Evolutionary conservation across 2,113 vertebrate genomes (phyloP), one percentile per base, ranked within the genome.

Genomic region (Hippocampus zosterae): DNA sequence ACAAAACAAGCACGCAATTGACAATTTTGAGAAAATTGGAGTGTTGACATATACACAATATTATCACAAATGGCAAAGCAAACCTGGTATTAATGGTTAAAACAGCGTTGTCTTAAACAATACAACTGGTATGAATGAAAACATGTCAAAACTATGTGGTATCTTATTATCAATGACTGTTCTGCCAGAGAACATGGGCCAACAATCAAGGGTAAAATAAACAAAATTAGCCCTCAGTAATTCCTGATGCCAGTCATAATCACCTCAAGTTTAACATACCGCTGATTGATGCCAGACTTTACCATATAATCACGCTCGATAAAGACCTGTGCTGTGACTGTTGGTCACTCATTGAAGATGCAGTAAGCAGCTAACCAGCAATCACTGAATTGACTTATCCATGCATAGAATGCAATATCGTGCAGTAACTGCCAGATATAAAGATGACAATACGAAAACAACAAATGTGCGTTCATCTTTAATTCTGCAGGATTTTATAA

Each of bases 401-500:
- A 76, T 65, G 37, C 1, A 12, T 65, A 74, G 74, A 84, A 86
- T 73, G 74, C 68, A 70, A 69, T 70, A 59, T 46, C 59, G 56
- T 57, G 72, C 53, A 74, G 50, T 52, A 71, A 56, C 23, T 65
- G 27, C 40, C 41, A 69, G 68, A 71, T 0, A 33, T 55, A 53
- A 71, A 88, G 81, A 84, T 79, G 83, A 79, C 75, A 76, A 41
- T 73, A 79, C 85, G 75, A 86, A 27, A 65, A 27, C 25, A 77
- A 67, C 40, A 68, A 69, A 55, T 71, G 59, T 65, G 72, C 66
- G 78, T 75, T 75, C 29, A 71, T 62, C 40, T 78, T 73, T 70
- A 73, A 79, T 74, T 72, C 40, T 67, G 44, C n/a, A 71, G 68
- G 57, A 73, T 68, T 77, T 79, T 53, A 74, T 85, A 82, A 82